Evolutionary conservation across 2,113 vertebrate species (phyloP).

Genomic region (Tachysurus fulvidraco): DNA sequence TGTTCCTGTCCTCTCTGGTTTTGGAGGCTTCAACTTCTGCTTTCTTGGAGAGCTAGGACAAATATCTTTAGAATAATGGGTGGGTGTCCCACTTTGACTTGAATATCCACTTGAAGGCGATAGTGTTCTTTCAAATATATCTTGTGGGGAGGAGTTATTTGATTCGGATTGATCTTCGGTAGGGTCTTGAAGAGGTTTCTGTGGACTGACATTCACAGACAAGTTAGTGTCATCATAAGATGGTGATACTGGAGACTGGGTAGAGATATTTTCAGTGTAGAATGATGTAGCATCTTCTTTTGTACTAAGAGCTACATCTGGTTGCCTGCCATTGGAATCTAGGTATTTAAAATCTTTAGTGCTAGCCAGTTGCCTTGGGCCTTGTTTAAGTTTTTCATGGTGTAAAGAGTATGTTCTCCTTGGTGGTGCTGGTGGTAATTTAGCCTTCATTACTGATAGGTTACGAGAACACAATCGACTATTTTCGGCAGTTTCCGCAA

Average conservation of each 20-base stretch:
- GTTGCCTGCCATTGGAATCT: constrained; percentile 27
- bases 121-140: constrained; percentile 83
- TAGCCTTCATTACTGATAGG: constrained; percentile 87
- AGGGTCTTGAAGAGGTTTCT: constrained; percentile 57
- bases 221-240: constrained; percentile 54
- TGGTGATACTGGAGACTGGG: constrained; percentile 37
- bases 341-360: constrained; percentile 50
- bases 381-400: constrained; percentile 74
- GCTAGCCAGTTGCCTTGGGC: constrained; percentile 61
- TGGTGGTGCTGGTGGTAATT: constrained; percentile 81
- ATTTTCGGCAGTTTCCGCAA: constrained; percentile 69
- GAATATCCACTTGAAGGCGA: constrained; percentile 98
- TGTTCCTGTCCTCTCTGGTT: constrained; percentile 78
- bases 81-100: constrained; percentile 93
- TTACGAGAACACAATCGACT: constrained; percentile 75
- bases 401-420: constrained; percentile 88
- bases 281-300: constrained; percentile 64
- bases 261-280: constrained; percentile 3
- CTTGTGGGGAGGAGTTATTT: constrained; percentile 69
- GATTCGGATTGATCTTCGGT: constrained; percentile 65
- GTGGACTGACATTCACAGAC: constrained; percentile 48
- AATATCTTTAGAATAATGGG: constrained; percentile 81
- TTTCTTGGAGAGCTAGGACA: constrained; percentile 76
- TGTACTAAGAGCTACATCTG: constrained; percentile 45
- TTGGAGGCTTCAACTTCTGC: constrained; percentile 76